Percentiles rank a stretch among this genome's conserved stretches.
Evolutionary conservation across 2,113 vertebrate species (phyloP).

Genomic region (Dicrurus megarhynchus): DNA sequence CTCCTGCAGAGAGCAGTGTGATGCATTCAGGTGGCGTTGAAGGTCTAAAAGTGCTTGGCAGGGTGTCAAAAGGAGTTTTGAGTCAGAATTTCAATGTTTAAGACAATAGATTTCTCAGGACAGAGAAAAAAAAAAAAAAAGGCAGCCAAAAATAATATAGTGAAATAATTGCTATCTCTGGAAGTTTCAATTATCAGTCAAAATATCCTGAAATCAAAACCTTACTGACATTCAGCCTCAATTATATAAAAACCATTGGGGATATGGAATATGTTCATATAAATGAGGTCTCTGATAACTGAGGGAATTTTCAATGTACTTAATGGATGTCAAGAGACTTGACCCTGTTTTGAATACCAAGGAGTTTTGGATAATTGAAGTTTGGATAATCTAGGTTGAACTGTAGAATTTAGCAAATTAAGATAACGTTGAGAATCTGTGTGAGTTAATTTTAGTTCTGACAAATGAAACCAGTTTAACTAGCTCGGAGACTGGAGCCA

Average conservation of each 20-base stretch:
- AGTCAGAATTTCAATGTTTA: background rate
- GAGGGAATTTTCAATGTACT: slow-evolving; percentile 52
- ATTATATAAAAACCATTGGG: slow-evolving; percentile 42
- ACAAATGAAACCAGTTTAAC: background rate
- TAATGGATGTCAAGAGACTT: slow-evolving; percentile 61
- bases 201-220: slow-evolving; percentile 62
- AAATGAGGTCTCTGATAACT: slow-evolving; percentile 59
- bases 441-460: slow-evolving; percentile 50
- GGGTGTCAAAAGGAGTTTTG: background rate
- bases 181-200: slow-evolving; percentile 59
- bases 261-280: slow-evolving; percentile 38
- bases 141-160: background rate
- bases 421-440: slow-evolving; percentile 1
- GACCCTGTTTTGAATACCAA: slow-evolving; percentile 61
- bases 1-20: background rate
- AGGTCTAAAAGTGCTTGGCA: background rate
- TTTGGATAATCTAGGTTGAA: slow-evolving; percentile 59
- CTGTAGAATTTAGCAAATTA: slow-evolving; percentile 62
- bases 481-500: background rate
- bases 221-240: slow-evolving; percentile 47
- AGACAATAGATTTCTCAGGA: background rate
- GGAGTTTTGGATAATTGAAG: slow-evolving; percentile 59
- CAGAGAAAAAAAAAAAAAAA: accelerated
- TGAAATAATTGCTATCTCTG: slow-evolving; percentile 33
- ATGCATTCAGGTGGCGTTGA: background rate